Percentiles rank a stretch among this genome's conserved stretches.
These are phyloP conservation scores for Phrynosoma blainvillii DNA, from an alignment of 2,113 vertebrate genomes.

Conservation along the genomic window DNA sequence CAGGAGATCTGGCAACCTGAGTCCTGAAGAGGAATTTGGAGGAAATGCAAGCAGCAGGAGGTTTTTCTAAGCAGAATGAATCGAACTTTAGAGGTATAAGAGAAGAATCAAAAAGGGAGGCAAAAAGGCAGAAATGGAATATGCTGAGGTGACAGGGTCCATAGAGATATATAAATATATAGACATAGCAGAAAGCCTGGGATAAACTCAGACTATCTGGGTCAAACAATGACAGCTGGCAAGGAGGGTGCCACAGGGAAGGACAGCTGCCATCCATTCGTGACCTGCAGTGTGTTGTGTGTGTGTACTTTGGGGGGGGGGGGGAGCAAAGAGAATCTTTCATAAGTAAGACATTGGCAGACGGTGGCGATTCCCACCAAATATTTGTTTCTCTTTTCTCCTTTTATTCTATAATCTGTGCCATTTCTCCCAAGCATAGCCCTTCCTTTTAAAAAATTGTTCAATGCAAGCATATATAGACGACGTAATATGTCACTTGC, in stretches of 20 bases:
- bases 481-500: background rate
- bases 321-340: background rate
- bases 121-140: background rate
- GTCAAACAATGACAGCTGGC: constrained; percentile 17
- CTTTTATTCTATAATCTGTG: background rate
- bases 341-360: background rate
- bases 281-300: constrained; percentile 1
- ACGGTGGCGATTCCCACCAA: background rate
- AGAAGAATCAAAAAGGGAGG: background rate
- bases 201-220: constrained; percentile 26
- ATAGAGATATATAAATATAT: background rate
- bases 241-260: constrained; percentile 1
- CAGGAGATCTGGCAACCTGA: background rate
- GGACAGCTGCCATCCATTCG: constrained; percentile 16
- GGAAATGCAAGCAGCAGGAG: background rate
- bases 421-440: background rate
- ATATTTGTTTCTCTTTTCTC: background rate
- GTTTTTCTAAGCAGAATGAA: background rate
- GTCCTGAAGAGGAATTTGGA: background rate
- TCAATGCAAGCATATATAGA: background rate
- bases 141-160: background rate
- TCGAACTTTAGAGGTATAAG: background rate
- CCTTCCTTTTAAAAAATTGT: background rate
- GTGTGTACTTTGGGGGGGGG: background rate
- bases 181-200: background rate